Base-by-base conservation (phyloP, 2,113 vertebrate genomes). In the Spea multiplicata region DNA sequence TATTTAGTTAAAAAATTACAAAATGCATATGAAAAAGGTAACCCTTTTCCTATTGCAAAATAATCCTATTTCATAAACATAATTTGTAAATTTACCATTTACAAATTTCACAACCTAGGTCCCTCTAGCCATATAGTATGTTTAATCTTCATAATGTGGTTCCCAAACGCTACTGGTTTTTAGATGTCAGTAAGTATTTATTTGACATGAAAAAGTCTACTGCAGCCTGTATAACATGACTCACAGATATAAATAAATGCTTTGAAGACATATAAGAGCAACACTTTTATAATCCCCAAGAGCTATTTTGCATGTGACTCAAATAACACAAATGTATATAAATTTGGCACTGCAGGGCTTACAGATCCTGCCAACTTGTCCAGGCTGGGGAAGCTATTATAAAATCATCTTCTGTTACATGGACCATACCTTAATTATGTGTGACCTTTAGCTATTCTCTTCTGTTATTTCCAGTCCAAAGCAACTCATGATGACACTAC, bases 391-490 rank as follows among this genome's bases (percentile, higher is more conserved):
- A 55, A 77, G 66, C 68, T 61, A 62, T 62, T 70, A 70, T 77
- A 49, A 81, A 86, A 88, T 64, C 17, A 0, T 81, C 71, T 71
- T 85, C 82, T 88, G 77, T 88, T 85, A 82, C 75, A 64, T 81
- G 44, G 71, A 44, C 81, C 49, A 80, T 77, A 49, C 62, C 62
- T 7, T 83, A 84, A 75, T 85, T 82, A 85, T 0, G 12, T 46
- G 59, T 84, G 82, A 87, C 74, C 73, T 78, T 61, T n/a, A 55
- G 71, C 84, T 76, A 84, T 88, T 89, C 86, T 76, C 48, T 82
- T 69, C 67, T 70, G 59, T 3, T 84, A 83, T 75, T 78, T 78
- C 61, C 44, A 64, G 74, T 71, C 85, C 82, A 77, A 12, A 13
- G 75, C 86, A 79, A 82, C 72, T 85, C 81, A 52, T 81, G 81